phyloP scores from a whole-genome alignment of 2,888 invertebrate species.

The Drosophila flavopinicola region DNA sequence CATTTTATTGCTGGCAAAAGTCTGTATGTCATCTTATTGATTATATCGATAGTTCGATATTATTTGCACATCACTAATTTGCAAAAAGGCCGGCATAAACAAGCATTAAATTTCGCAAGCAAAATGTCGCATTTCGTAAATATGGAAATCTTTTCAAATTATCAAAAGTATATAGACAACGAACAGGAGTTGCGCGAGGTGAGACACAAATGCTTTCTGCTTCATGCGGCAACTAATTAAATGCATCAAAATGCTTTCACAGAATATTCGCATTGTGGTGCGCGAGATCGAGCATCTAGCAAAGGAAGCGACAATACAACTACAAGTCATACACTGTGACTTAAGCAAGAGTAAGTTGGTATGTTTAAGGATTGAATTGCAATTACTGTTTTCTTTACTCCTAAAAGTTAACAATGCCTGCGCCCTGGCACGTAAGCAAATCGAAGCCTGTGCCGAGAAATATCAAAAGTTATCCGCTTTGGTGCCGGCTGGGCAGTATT shows the following conservation, averaged over 20 bases:
- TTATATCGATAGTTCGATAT: too few relatives aligned
- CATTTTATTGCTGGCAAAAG: too few relatives aligned
- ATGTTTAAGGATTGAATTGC: not conserved
- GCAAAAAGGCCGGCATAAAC: conserved; percentile 44
- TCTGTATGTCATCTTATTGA: too few relatives aligned
- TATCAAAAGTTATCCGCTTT: conserved; percentile 88
- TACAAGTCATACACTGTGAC: conserved; percentile 93
- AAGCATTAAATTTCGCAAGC: conserved; percentile 29
- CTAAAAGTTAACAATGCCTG: conserved; percentile 87
- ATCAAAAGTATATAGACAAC: conserved; percentile 90
- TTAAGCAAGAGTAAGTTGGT: conserved; percentile 87
- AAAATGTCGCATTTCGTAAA: conserved; percentile 86
- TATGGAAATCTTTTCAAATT: conserved; percentile 89
- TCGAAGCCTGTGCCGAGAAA: conserved; percentile 88
- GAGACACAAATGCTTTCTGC: conserved; percentile 37
- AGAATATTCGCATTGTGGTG: conserved; percentile 82
- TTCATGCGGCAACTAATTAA: not conserved
- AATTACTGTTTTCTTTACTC: not conserved
- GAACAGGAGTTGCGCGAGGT: conserved; percentile 94
- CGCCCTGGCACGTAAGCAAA: conserved; percentile 87
- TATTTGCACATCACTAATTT: too few relatives aligned
- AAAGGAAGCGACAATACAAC: conserved; percentile 90
- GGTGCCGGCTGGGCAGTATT: conserved; percentile 92
- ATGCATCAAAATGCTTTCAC: not conserved
- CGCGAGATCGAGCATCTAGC: conserved; percentile 90